These are phyloP conservation scores for Littorina saxatilis DNA, from an alignment of 1,140 invertebrate species.

Conservation along the genomic window DNA sequence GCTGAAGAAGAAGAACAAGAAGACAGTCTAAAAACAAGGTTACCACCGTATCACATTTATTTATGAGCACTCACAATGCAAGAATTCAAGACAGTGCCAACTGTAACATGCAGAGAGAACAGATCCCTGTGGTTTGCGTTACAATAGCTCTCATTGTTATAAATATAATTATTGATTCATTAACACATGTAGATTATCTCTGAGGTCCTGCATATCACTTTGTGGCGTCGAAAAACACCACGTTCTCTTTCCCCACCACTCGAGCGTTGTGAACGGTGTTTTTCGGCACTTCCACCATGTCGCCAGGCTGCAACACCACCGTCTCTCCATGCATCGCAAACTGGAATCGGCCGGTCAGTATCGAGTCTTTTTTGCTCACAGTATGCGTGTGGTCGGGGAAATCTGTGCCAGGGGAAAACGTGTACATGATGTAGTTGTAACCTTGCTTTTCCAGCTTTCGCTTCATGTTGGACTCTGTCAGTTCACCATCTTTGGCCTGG, in stretches of 20 bases:
- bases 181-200: too few species aligned
- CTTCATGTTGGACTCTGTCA: conserved; percentile 63
- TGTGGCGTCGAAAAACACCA: conserved; percentile 69
- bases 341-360: conserved; percentile 64
- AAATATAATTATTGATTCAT: too few species aligned
- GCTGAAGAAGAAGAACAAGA: too few species aligned
- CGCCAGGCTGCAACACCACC: conserved; percentile 68
- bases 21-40: too few species aligned
- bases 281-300: conserved; percentile 70
- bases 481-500: conserved; percentile 56
- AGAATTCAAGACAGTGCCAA: too few species aligned
- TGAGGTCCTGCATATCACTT: conserved; percentile 47
- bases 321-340: conserved; percentile 69
- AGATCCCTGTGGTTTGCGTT: too few species aligned
- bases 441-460: conserved; percentile 67
- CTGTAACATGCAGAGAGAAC: too few species aligned
- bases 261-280: conserved; percentile 67
- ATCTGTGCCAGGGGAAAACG: conserved; percentile 64
- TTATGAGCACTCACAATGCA: too few species aligned
- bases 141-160: too few species aligned
- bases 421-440: conserved; percentile 62
- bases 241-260: conserved; percentile 65
- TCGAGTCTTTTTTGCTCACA: conserved; percentile 69
- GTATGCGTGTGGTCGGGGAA: conserved; percentile 71
- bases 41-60: too few species aligned